Evolutionary conservation across 2,797 vertebrate species (phyloP).

Genomic region (Myotis myotis): DNA sequence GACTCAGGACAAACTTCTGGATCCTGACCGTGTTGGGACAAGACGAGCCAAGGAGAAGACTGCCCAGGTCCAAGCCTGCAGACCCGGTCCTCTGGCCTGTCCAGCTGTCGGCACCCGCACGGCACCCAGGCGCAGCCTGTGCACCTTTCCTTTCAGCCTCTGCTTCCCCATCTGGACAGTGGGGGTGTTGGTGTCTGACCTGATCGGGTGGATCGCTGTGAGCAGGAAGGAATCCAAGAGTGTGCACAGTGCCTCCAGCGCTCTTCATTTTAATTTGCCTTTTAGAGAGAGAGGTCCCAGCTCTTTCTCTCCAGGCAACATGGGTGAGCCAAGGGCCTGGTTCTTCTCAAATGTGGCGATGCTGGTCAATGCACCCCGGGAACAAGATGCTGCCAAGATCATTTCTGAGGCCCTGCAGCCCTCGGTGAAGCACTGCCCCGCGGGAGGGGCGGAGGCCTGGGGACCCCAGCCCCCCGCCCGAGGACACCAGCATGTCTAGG

Average conservation of each 20-base stretch:
- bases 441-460: not conserved
- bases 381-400: not conserved
- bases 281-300: not conserved
- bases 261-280: not conserved
- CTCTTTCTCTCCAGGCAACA: not conserved
- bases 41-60: not conserved
- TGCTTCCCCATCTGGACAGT: accelerated
- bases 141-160: not conserved
- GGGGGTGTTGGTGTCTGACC: accelerated
- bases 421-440: not conserved
- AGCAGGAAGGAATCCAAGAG: not conserved
- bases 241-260: accelerated
- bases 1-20: not conserved
- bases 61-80: accelerated
- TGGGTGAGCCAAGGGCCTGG: not conserved
- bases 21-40: not conserved
- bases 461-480: not conserved
- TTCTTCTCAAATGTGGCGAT: not conserved
- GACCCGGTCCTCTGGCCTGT: accelerated
- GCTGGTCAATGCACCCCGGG: not conserved
- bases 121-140: not conserved
- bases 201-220: accelerated
- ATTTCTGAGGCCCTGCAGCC: not conserved
- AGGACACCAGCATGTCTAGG: too few relatives aligned
- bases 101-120: too few relatives aligned